Evolutionary conservation across 2,888 invertebrate genomes (phyloP).

Genomic region (Gymnoscelis rufifasciata): DNA sequence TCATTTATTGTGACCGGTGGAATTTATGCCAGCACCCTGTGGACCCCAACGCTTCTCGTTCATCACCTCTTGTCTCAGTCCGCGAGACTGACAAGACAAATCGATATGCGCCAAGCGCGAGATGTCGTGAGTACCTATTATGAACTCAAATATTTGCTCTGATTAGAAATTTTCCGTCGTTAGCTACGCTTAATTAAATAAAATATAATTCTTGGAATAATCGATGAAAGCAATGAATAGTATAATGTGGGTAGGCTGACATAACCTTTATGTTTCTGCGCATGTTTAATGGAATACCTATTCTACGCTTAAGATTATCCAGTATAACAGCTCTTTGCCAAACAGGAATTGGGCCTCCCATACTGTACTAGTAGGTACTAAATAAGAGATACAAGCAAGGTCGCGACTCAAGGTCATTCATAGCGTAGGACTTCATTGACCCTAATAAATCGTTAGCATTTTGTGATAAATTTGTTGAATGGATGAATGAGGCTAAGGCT

Average conservation of each 20-base stretch:
- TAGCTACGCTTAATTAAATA: neutral
- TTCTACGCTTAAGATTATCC: no score
- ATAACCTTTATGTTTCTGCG: no score
- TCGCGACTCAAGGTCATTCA: conserved; percentile 31
- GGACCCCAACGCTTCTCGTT: conserved; percentile 73
- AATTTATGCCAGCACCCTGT: conserved; percentile 73
- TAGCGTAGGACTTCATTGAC: conserved; percentile 15
- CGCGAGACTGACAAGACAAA: conserved; percentile 69
- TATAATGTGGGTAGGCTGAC: no score
- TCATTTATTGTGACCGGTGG: conserved; percentile 50
- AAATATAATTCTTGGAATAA: no score
- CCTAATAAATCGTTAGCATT: conserved; percentile 1
- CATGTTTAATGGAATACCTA: no score
- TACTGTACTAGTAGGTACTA: no score
- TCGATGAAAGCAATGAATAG: no score
- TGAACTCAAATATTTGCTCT: conserved; percentile 51
- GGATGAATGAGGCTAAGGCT: conserved; percentile 1
- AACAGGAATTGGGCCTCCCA: no score
- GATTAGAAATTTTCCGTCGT: conserved; percentile 36
- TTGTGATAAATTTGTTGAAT: conserved; percentile 19
- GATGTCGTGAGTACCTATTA: conserved; percentile 65
- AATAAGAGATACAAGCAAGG: conserved; percentile 20
- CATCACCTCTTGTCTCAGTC: conserved; percentile 74
- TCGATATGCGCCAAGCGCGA: conserved; percentile 77
- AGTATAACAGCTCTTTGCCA: no score